Evolutionary conservation across 2,113 vertebrate genomes (phyloP).

Genomic region (Pomatorhinus ruficollis): DNA sequence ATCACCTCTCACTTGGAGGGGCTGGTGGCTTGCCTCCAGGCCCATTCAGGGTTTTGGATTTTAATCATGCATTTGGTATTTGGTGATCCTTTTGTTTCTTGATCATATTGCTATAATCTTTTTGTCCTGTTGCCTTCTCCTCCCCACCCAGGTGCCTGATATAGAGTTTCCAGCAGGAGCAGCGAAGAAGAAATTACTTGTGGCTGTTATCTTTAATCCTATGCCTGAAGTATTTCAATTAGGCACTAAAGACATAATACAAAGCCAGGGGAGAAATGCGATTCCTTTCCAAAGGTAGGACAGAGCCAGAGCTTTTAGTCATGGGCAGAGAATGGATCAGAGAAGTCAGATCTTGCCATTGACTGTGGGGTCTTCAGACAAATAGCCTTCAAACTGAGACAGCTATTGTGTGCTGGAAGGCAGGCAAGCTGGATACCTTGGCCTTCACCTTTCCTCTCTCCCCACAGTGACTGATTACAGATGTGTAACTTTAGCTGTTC

Average conservation of each 20-base stretch:
- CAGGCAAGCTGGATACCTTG: not conserved
- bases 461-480: not conserved
- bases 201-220: not conserved
- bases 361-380: not conserved
- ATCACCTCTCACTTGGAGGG: not conserved
- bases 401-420: not conserved
- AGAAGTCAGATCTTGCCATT: not conserved
- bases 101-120: not conserved
- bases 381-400: not conserved
- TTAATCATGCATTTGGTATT: not conserved
- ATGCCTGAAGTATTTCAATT: not conserved
- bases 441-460: constrained; percentile 10
- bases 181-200: not conserved
- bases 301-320: not conserved
- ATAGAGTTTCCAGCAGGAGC: not conserved
- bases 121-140: not conserved
- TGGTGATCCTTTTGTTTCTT: not conserved
- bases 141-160: not conserved
- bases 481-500: not conserved
- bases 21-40: not conserved
- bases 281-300: not conserved
- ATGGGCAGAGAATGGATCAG: not conserved
- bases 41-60: not conserved
- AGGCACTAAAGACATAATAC: not conserved
- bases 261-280: not conserved